Base-by-base conservation (phyloP, 1,140 invertebrate genomes). In the Cryptotermes secundus region DNA sequence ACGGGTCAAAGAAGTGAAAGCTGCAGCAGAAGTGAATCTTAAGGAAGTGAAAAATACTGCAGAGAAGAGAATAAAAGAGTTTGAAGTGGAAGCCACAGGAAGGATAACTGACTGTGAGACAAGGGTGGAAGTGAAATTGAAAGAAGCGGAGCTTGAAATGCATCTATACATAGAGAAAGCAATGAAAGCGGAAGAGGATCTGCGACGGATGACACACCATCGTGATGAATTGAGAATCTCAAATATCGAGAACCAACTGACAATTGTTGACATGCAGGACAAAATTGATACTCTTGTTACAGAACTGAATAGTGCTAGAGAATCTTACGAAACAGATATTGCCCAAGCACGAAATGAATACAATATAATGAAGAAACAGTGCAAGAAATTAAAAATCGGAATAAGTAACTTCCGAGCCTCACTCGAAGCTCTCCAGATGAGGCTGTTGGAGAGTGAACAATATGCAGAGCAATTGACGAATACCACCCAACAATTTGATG, bases 51-150 rank as follows among this genome's bases (percentile, higher is more conserved):
- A 88, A 81, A 86, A 88, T 45, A 85, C 86, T 0, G 86, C 87
- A 81, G 84, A 86, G 7, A 86, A 87, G 35, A 87, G 86, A 80
- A 87, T 89, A 6, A 87, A 89, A 80, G 88, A 89, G 31, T 89
- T 88, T 85, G 89, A 89, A 86, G 87, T 88, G 0, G 89, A 90
- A 84, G 86, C 88, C 80, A 87, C 89, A 79, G 89, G 88, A 2
- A 86, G 88, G 36, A 89, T 89, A 82, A 88, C 89, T 42, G 89
- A 90, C 86, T 87, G 87, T 79, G 86, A 89, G 0, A 89, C 88
- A 85, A 87, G 87, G 83, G 86, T 88, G 10, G 88, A 90, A 42
- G 85, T 86, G 10, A 72, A 72, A 72, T 31, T 72, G 24, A 82
- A 49, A n/a, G 81, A 82, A 49, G 81, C 45, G 14, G 81, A 82